A percentile compares a stretch with the other conserved stretches of the same genome.
phyloP scores from a whole-genome alignment of 2,113 vertebrate genomes.

The Smithornis capensis region DNA sequence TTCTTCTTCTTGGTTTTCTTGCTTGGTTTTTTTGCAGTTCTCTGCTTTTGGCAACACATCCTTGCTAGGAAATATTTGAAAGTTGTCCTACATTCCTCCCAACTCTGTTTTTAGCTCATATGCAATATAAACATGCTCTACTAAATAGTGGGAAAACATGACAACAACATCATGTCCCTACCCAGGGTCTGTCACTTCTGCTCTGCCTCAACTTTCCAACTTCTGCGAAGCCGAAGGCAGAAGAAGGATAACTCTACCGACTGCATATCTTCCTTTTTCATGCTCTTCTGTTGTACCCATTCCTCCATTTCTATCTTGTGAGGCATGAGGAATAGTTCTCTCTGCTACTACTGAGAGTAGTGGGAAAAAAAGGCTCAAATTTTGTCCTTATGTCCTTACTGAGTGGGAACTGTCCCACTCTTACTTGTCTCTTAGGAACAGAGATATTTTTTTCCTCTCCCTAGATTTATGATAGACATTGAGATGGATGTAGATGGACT shows the following conservation, averaged over 20 bases:
- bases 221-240: not conserved
- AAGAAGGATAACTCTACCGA: not conserved
- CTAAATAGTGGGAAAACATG: not conserved
- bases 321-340: not conserved
- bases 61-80: not conserved
- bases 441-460: not conserved
- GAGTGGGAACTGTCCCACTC: not conserved
- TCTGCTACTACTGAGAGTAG: not conserved
- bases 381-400: not conserved
- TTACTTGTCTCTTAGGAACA: not conserved
- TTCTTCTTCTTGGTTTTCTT: not conserved
- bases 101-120: fast-evolving
- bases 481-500: not conserved
- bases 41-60: not conserved
- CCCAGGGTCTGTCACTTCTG: not conserved
- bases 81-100: not conserved
- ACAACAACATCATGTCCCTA: not conserved
- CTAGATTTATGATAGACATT: not conserved
- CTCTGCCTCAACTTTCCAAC: not conserved
- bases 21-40: not conserved
- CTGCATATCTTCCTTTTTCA: not conserved
- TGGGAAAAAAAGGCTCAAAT: not conserved
- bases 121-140: fast-evolving
- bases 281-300: not conserved
- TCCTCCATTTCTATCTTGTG: not conserved